Evolutionary conservation across 2,797 vertebrate species (phyloP), one percentile per base, ranked within the genome.

Genomic region (Leuciscus waleckii): DNA sequence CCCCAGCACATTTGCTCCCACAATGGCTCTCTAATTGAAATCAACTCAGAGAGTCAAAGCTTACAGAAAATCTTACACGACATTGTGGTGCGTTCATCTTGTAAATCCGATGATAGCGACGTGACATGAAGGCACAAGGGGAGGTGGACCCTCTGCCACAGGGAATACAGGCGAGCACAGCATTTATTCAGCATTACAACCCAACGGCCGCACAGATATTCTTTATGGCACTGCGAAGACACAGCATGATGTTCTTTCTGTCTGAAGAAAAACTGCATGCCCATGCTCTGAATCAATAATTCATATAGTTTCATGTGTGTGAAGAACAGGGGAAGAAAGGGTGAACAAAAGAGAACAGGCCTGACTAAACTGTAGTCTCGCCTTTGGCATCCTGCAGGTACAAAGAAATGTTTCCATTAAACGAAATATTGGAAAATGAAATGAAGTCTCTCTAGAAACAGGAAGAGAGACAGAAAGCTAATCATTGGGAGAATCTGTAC

Each of bases 391-490:
- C 73, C 63, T 43, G 67, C 76, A 71, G 51, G 75, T 56, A 71
- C 39, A 79, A 77, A 76, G 16, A 54, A 54, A 29, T 51, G 43
- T 86, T 76, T 76, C 43, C 51, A 61, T 68, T 67, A 63, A 85
- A 87, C 75, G 1, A 74, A 81, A 86, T 88, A 79, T 74, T 82
- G 74, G 83, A 85, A 85, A 61, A 71, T 51, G 9, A 63, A 41
- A 68, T 71, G 39, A 78, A 51, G 16, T 17, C 37, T 78, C 39
- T 14, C 49, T 37, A 39, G 32, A 63, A 78, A 79, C 65, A 70
- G 5, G 26, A 61, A 93, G 91, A 90, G 86, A 90, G 81, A n/a
- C 75, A 88, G 74, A 84, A 35, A 37, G 1, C 26, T 49, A 26
- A 70, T 58, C 65, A 87, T 5, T 9, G 1, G 32, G 67, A 76